These are phyloP conservation scores for Mythimna loreyi DNA, from an alignment of 2,888 invertebrate species.

Conservation along the genomic window DNA sequence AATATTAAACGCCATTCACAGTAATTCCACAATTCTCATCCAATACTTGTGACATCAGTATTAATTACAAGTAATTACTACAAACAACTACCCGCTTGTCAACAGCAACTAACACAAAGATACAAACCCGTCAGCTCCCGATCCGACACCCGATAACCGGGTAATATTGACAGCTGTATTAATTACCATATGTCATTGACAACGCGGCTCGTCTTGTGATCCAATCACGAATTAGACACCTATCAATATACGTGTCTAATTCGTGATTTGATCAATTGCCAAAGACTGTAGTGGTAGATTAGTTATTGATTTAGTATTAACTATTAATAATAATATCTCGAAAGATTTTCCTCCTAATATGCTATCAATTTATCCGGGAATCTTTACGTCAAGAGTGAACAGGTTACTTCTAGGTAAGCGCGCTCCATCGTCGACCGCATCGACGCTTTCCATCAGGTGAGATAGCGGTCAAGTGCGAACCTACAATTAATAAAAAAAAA, in stretches of 20 bases:
- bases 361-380: no score
- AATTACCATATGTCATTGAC: slow-evolving; percentile 53
- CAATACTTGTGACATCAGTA: slow-evolving; percentile 19
- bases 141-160: slow-evolving; percentile 46
- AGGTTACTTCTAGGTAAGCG: no score
- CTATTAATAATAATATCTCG: not conserved
- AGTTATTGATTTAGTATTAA: slow-evolving; percentile 10
- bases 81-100: slow-evolving; percentile 15
- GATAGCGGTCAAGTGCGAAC: no score
- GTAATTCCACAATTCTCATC: no score
- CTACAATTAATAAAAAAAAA: no score
- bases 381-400: no score
- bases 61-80: slow-evolving; percentile 27
- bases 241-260: slow-evolving; percentile 15
- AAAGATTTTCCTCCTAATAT: not conserved
- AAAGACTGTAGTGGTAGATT: not conserved
- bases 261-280: slow-evolving; percentile 17
- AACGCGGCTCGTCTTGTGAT: slow-evolving; percentile 12
- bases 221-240: no score
- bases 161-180: slow-evolving; percentile 47
- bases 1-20: no score
- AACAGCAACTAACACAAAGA: slow-evolving; percentile 29
- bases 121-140: slow-evolving; percentile 15
- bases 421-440: no score
- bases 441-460: no score